Conservation (phyloP, 2,888 invertebrate genomes). For the Cryptocephalus primarius region DNA sequence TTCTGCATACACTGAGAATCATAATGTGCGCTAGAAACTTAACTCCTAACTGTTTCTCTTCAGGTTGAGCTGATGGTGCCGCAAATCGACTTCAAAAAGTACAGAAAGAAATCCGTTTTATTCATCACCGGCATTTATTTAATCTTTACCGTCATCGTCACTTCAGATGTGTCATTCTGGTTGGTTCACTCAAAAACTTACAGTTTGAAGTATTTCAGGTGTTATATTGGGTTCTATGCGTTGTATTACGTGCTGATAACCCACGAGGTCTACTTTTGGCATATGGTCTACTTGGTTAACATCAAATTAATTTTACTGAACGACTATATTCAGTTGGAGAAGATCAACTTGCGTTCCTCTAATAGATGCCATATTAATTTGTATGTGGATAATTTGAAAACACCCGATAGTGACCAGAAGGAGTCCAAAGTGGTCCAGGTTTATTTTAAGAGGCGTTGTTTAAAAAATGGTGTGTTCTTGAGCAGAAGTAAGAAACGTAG, state of each 20-base stretch:
- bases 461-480: neutral
- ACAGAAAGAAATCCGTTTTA: slow-evolving; percentile 4
- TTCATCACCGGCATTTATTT: slow-evolving; percentile 6
- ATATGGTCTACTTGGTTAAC: slow-evolving; percentile 44
- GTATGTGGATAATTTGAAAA: no score
- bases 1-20: neutral
- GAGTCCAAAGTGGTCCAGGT: neutral
- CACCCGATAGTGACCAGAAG: neutral
- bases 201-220: slow-evolving; percentile 1
- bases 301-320: slow-evolving; percentile 35
- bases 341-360: no score
- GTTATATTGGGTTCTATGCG: slow-evolving; percentile 45
- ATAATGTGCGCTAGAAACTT: neutral
- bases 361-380: no score
- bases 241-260: slow-evolving; percentile 47
- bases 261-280: slow-evolving; percentile 48
- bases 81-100: neutral
- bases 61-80: slow-evolving; percentile 9
- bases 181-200: no score
- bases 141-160: slow-evolving; percentile 4
- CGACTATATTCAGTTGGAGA: neutral
- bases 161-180: slow-evolving; percentile 7
- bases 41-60: slow-evolving; percentile 2
- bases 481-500: neutral
- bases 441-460: neutral